Conservation (phyloP, 2,888 invertebrate genomes). For the Brachycybe producta region DNA sequence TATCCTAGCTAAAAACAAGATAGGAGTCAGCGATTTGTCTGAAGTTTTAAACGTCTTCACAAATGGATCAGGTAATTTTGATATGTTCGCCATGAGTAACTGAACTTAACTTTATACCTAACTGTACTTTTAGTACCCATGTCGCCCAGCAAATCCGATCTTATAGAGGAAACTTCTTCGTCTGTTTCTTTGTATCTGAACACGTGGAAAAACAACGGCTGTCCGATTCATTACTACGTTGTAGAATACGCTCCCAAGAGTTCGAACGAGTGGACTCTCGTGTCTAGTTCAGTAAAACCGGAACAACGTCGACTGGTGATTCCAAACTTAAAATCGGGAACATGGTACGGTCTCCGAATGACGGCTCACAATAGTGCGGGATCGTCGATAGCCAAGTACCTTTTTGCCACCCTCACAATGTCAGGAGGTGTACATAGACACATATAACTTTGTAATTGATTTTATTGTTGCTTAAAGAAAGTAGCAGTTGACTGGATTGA, state of each 20-base stretch:
- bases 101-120: no score
- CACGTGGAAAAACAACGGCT: slow-evolving; percentile 32
- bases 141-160: slow-evolving; percentile 7
- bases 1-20: slow-evolving; percentile 31
- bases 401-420: slow-evolving; percentile 32
- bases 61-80: slow-evolving; percentile 31
- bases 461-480: no score
- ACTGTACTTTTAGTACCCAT: slow-evolving; percentile 11
- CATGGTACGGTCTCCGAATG: slow-evolving; percentile 33
- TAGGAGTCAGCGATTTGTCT: slow-evolving; percentile 31
- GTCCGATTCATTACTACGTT: slow-evolving; percentile 29
- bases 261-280: slow-evolving; percentile 21
- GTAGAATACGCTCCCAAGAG: slow-evolving; percentile 22
- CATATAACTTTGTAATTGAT: no score
- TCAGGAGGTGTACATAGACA: slow-evolving; percentile 31
- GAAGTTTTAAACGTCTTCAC: slow-evolving; percentile 31
- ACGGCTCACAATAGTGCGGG: slow-evolving; percentile 35
- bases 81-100: background rate
- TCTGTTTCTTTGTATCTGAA: slow-evolving; percentile 46
- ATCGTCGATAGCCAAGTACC: slow-evolving; percentile 31
- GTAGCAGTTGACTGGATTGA: no score
- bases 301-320: slow-evolving; percentile 21
- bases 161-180: slow-evolving; percentile 20
- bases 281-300: slow-evolving; percentile 19
- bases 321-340: slow-evolving; percentile 31